Percentiles rank a stretch among this genome's conserved stretches.
These are phyloP conservation scores for Odontomachus brunneus DNA, from an alignment of 1,140 invertebrate genomes.

Conservation along the genomic window DNA sequence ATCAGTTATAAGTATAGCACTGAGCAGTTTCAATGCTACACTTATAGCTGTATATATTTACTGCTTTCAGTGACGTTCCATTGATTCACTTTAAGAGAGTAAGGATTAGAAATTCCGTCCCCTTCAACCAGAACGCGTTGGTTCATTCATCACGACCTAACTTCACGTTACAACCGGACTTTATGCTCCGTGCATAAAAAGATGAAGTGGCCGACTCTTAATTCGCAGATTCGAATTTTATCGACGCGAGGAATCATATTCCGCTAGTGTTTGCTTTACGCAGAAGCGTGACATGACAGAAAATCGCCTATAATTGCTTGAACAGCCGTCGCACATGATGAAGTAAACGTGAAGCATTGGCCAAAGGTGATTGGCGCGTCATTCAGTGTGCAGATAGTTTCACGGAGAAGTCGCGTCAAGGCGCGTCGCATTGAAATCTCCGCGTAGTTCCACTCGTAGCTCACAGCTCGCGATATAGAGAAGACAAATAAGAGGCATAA, in stretches of 20 bases:
- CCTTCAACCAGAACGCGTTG: too few species aligned
- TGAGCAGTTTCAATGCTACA: too few species aligned
- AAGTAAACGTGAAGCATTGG: neutral
- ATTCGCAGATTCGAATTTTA: neutral
- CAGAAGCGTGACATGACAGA: neutral
- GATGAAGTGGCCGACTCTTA: neutral
- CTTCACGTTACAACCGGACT: too few species aligned
- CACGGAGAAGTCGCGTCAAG: neutral
- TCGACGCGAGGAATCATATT: conserved; percentile 1
- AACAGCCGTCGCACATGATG: neutral
- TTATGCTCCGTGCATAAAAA: too few species aligned
- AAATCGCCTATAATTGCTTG: neutral
- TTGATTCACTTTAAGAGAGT: too few species aligned
- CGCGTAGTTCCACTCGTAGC: too few species aligned
- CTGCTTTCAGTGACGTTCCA: too few species aligned
- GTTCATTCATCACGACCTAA: too few species aligned
- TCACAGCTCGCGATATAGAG: too few species aligned
- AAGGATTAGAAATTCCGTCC: too few species aligned
- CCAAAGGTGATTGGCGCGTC: neutral
- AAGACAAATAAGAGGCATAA: neutral
- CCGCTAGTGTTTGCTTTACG: neutral
- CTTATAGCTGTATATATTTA: too few species aligned
- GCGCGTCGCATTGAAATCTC: conserved; percentile 36
- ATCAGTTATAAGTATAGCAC: too few species aligned
- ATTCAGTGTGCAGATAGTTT: neutral